Percentiles rank a stretch among this genome's conserved stretches.
Conservation (phyloP, 2,113 vertebrate species). For the Arvicanthis niloticus region DNA sequence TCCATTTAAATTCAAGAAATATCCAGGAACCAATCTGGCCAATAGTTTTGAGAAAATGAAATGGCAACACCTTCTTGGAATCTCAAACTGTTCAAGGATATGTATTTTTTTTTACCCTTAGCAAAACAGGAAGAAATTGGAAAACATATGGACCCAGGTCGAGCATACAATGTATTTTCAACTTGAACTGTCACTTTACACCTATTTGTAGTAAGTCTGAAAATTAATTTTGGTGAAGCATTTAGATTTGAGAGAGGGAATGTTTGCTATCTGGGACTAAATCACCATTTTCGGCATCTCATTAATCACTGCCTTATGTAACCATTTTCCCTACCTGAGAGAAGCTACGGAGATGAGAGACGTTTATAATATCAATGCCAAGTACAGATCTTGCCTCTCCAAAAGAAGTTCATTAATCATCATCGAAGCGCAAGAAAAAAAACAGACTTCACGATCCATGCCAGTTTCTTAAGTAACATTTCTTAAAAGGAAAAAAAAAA, state of each 20-base stretch:
- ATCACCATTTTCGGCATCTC: slow-evolving; percentile 74
- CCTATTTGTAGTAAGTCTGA: slow-evolving; percentile 77
- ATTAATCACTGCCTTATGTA: slow-evolving; percentile 82
- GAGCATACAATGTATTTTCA: slow-evolving; percentile 79
- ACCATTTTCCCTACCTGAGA: slow-evolving; percentile 75
- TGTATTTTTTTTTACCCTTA: slow-evolving; percentile 6
- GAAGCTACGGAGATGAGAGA: slow-evolving; percentile 69
- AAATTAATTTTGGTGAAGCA: slow-evolving; percentile 79
- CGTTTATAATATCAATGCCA: slow-evolving; percentile 68
- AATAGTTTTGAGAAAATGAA: slow-evolving; percentile 70
- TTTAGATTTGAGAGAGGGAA: slow-evolving; percentile 70
- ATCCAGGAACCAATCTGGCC: slow-evolving; percentile 69
- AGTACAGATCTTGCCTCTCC: slow-evolving; percentile 74
- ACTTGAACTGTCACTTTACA: slow-evolving; percentile 76
- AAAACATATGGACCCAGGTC: slow-evolving; percentile 78
- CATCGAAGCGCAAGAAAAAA: slow-evolving; percentile 81
- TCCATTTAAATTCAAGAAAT: slow-evolving; percentile 63
- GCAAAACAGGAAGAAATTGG: slow-evolving; percentile 79
- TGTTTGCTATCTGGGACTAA: slow-evolving; percentile 61
- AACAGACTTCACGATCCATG: slow-evolving; percentile 81
- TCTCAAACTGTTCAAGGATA: slow-evolving; percentile 70
- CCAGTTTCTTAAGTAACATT: slow-evolving; percentile 82
- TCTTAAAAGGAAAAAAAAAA: slow-evolving; percentile 81
- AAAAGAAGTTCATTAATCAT: slow-evolving; percentile 82
- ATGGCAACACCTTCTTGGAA: slow-evolving; percentile 77